Percentiles rank a stretch among this genome's conserved stretches.
Conservation (phyloP, 2,113 vertebrate species). For the Sylvietta virens region DNA sequence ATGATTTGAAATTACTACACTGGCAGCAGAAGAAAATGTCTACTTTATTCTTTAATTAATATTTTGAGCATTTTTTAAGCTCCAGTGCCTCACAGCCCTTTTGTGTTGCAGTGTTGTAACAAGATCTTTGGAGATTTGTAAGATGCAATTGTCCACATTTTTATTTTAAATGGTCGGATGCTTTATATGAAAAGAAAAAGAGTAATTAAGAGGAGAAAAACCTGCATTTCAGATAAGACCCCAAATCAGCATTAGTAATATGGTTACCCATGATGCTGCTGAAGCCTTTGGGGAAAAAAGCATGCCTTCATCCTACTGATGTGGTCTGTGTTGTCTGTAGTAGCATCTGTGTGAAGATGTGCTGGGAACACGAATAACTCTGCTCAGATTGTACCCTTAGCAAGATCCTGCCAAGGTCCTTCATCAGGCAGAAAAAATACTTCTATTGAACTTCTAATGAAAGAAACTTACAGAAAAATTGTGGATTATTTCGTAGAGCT, state of each 20-base stretch:
- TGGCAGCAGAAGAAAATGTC: background rate
- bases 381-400: background rate
- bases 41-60: background rate
- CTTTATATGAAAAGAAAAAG: background rate
- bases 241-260: background rate
- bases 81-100: background rate
- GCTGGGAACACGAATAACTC: background rate
- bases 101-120: background rate
- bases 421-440: background rate
- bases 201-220: background rate
- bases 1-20: background rate
- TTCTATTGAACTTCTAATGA: background rate
- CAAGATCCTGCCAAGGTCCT: background rate
- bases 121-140: conserved; percentile 12
- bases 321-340: background rate
- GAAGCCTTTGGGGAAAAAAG: background rate
- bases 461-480: background rate
- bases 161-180: background rate
- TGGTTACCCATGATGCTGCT: background rate
- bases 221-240: background rate
- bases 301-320: background rate
- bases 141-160: background rate
- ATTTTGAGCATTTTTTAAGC: background rate
- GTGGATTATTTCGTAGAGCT: background rate
- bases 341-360: background rate